phyloP scores from a whole-genome alignment of 92 coral and sea anemone genomes.

The Bergia sp. region DNA sequence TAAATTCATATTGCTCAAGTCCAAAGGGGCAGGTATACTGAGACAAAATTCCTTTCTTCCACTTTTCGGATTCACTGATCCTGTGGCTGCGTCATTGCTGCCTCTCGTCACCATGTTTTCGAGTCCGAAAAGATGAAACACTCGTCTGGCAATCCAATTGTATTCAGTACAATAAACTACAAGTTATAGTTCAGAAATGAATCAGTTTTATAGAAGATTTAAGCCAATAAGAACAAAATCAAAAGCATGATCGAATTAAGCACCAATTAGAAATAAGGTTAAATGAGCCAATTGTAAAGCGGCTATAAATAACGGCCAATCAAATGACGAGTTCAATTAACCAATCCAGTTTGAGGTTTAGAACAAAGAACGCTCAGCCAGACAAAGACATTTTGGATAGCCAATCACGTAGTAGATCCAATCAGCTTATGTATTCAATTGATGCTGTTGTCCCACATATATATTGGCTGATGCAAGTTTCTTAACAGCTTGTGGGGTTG shows the following conservation, averaged over 20 bases:
- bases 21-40: no score
- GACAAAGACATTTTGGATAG: no score
- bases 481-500: neutral
- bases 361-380: neutral
- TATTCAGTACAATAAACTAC: neutral
- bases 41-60: no score
- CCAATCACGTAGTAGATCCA: neutral
- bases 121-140: no score
- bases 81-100: no score
- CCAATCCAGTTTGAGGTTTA: neutral
- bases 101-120: no score
- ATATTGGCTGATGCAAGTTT: no score
- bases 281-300: neutral
- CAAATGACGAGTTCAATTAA: neutral
- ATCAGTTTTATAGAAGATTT: neutral
- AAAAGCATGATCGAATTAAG: neutral
- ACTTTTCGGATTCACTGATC: no score
- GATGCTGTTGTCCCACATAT: neutral
- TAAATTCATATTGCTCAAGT: no score
- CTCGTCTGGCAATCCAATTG: neutral
- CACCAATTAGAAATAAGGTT: neutral
- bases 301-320: neutral
- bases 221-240: neutral
- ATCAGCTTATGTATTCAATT: neutral
- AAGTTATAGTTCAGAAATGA: neutral